A percentile compares a stretch with the other conserved stretches of the same genome.
phyloP scores from a whole-genome alignment of 2,888 invertebrate genomes.

The Chirona hameri region DNA sequence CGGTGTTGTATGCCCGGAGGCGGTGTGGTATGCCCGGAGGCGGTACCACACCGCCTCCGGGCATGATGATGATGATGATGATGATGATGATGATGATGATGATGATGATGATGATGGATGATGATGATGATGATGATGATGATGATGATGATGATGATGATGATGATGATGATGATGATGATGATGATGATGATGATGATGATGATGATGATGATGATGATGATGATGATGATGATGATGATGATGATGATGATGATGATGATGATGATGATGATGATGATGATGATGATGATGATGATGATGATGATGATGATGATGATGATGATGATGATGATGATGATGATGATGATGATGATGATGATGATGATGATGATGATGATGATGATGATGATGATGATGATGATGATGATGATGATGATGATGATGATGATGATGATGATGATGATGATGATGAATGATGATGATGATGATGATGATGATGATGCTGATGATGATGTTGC shows the following conservation, averaged over 20 bases:
- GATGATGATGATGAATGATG: no score
- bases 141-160: constrained; percentile 22
- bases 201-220: constrained; percentile 22
- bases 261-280: constrained; percentile 22
- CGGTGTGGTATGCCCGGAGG: no score
- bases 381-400: constrained; percentile 22
- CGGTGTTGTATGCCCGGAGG: no score
- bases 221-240: constrained; percentile 22
- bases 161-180: constrained; percentile 22
- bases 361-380: constrained; percentile 22
- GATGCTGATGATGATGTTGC: no score
- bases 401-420: constrained; percentile 22
- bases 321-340: constrained; percentile 22
- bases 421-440: constrained; percentile 22
- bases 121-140: no score
- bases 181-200: constrained; percentile 22
- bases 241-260: constrained; percentile 22
- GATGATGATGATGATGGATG: constrained; percentile 22
- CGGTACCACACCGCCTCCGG: no score
- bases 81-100: constrained; percentile 22
- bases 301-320: constrained; percentile 22
- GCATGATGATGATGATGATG: constrained; percentile 7
- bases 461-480: no score
- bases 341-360: constrained; percentile 22
- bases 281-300: constrained; percentile 22